Evolutionary conservation across 2,888 invertebrate species (phyloP).

Genomic region (Laothoe populi): DNA sequence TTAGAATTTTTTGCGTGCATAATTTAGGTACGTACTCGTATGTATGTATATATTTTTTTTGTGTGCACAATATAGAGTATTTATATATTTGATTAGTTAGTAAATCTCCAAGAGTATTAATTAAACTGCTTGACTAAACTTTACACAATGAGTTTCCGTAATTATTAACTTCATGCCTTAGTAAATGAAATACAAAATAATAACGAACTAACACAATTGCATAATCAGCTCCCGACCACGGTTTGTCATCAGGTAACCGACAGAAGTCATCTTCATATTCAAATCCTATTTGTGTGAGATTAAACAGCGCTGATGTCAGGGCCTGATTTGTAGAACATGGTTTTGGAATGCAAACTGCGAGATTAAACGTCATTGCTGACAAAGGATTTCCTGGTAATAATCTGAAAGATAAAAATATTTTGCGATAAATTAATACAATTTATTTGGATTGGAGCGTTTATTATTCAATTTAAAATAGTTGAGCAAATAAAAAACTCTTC

Average conservation of each 20-base stretch:
- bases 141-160: too few relatives aligned
- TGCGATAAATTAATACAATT: not conserved
- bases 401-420: conserved; percentile 37
- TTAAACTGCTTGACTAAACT: too few relatives aligned
- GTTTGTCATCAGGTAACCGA: conserved; percentile 59
- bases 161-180: too few relatives aligned
- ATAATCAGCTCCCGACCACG: conserved; percentile 58
- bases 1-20: not conserved
- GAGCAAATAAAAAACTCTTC: too few relatives aligned
- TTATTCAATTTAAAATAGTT: not conserved
- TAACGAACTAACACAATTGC: conserved; percentile 57
- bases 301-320: conserved; percentile 44
- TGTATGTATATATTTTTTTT: too few relatives aligned
- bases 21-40: too few relatives aligned
- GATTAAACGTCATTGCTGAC: conserved; percentile 34
- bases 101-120: too few relatives aligned
- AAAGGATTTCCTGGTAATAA: conserved; percentile 34
- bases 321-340: conserved; percentile 53
- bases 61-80: too few relatives aligned
- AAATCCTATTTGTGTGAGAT: conserved; percentile 45
- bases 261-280: conserved; percentile 51
- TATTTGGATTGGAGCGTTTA: not conserved
- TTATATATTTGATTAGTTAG: too few relatives aligned
- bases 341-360: conserved; percentile 59
- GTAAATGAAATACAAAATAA: not conserved